Percentiles rank a stretch among this genome's conserved stretches.
Evolutionary conservation across 2,113 vertebrate species (phyloP).

Genomic region (Phoxinus phoxinus): DNA sequence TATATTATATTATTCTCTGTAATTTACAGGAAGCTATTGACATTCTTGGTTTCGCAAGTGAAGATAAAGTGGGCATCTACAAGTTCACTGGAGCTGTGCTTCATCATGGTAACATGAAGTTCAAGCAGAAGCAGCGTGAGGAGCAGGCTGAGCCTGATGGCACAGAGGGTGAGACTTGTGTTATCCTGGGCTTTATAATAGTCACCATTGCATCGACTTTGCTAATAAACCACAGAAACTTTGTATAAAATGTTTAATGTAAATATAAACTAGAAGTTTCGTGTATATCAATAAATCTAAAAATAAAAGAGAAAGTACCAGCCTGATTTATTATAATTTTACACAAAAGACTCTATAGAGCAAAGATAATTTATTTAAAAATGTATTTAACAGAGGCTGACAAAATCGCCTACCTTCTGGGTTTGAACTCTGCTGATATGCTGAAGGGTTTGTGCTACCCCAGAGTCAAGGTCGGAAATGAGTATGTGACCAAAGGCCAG

Average conservation of each 20-base stretch:
- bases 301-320: too few relatives aligned
- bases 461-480: conserved; percentile 66
- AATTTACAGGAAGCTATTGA: conserved; percentile 51
- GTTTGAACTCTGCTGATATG: conserved; percentile 68
- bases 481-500: conserved; percentile 68
- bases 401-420: conserved; percentile 64
- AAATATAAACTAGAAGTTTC: too few relatives aligned
- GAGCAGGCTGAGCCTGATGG: conserved; percentile 81
- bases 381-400: conserved; percentile 59
- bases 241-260: too few relatives aligned
- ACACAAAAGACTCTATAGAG: too few relatives aligned
- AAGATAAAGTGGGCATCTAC: conserved; percentile 50
- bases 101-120: conserved; percentile 80
- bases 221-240: too few relatives aligned
- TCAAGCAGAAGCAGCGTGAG: conserved; percentile 82
- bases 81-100: conserved; percentile 75
- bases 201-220: too few relatives aligned
- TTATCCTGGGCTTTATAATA: too few relatives aligned
- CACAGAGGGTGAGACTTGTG: conserved; percentile 69
- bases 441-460: conserved; percentile 65
- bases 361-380: too few relatives aligned
- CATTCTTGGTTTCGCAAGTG: conserved; percentile 38
- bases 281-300: too few relatives aligned
- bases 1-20: not conserved
- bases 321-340: too few relatives aligned